Evolutionary conservation across 2,113 vertebrate species (phyloP).

Genomic region (Arothron firmamentum): DNA sequence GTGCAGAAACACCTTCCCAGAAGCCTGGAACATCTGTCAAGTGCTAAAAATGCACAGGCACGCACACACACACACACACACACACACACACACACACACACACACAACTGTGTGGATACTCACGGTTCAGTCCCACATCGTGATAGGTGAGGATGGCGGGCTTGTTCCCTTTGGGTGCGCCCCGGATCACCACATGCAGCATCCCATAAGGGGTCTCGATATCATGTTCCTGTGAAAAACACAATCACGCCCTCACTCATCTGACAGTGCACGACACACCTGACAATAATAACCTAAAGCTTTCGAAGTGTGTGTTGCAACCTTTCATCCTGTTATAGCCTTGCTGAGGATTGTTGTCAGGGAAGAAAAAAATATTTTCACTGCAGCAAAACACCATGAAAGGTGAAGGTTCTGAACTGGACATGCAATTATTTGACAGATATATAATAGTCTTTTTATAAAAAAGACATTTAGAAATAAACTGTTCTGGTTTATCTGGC

Average conservation of each 20-base stretch:
- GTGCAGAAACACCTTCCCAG: conserved; percentile 27
- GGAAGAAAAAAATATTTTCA: no score
- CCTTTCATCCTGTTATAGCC: no score
- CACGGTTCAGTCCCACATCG: conserved; percentile 95
- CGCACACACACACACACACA: background rate
- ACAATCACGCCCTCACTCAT: conserved; percentile 60
- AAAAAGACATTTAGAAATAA: no score
- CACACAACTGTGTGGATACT: conserved; percentile 63
- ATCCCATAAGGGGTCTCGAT: conserved; percentile 93
- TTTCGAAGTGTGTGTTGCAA: no score
- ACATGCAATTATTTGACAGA: no score
- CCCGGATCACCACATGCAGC: conserved; percentile 93
- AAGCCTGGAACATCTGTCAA: conserved; percentile 17
- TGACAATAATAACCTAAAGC: no score
- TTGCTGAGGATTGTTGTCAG: no score
- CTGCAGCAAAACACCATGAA: no score
- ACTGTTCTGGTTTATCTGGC: no score
- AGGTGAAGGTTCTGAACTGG: no score
- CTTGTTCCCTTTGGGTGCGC: conserved; percentile 91
- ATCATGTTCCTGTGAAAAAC: conserved; percentile 86
- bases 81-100: conserved; percentile 1
- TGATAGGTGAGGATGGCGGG: conserved; percentile 96
- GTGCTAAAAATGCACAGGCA: no score
- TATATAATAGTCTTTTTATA: no score
- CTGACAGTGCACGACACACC: conserved; percentile 2